Conservation (phyloP, 2,888 invertebrate genomes). For the Noctuana brunneofusca region DNA sequence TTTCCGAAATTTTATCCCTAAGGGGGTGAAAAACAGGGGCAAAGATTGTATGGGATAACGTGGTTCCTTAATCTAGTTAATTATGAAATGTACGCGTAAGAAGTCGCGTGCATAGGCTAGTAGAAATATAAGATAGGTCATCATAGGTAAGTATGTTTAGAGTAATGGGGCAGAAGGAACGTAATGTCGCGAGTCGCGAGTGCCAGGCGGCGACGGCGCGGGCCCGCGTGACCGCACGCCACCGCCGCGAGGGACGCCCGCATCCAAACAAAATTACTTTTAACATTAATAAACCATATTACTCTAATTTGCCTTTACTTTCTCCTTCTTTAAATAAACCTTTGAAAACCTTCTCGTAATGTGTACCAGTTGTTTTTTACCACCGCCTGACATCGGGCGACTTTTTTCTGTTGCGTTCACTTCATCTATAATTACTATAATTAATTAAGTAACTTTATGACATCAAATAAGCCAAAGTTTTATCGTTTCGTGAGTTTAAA, state of each 20-base stretch:
- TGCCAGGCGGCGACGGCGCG: constrained; percentile 52
- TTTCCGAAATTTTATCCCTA: too few relatives aligned
- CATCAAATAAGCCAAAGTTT: constrained; percentile 38
- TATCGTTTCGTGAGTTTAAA: constrained; percentile 31
- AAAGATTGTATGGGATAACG: too few relatives aligned
- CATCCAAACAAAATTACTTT: constrained; percentile 75
- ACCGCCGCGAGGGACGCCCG: constrained; percentile 53
- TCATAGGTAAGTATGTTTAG: constrained; percentile 20
- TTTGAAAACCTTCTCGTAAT: constrained; percentile 69
- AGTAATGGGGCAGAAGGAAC: constrained; percentile 37
- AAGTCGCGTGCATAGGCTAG: too few relatives aligned
- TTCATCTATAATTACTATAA: constrained; percentile 38
- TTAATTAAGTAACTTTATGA: constrained; percentile 45
- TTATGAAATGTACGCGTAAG: too few relatives aligned
- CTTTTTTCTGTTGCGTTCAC: constrained; percentile 55
- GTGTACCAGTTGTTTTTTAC: constrained; percentile 80
- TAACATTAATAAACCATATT: constrained; percentile 80
- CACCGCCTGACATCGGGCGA: constrained; percentile 69
- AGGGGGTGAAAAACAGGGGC: too few relatives aligned
- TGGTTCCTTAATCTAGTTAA: too few relatives aligned
- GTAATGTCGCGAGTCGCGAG: constrained; percentile 46
- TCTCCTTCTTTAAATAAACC: constrained; percentile 79
- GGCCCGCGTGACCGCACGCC: constrained; percentile 64
- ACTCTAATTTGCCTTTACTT: constrained; percentile 79
- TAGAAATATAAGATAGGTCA: neutral